A percentile compares a stretch with the other conserved stretches of the same genome.
Conservation (phyloP, 2,113 vertebrate species). For the Ochotona curzoniae region DNA sequence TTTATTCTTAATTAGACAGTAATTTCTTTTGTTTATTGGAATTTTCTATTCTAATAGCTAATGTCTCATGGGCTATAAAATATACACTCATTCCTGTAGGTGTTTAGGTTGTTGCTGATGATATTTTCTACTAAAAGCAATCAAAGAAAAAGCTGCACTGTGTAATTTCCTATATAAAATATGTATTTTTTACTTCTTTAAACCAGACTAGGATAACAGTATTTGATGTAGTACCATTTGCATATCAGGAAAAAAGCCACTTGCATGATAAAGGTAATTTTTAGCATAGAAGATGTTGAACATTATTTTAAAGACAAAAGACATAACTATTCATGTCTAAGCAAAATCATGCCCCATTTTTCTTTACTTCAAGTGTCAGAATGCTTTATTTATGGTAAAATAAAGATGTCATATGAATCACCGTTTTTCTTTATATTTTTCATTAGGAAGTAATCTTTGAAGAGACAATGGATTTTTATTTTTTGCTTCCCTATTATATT, state of each 20-base stretch:
- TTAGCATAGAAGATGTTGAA: slow-evolving; percentile 20
- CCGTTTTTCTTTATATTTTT: neutral
- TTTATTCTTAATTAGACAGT: slow-evolving; percentile 3
- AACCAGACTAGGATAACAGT: slow-evolving; percentile 37
- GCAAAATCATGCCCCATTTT: slow-evolving; percentile 42
- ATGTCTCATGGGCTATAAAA: slow-evolving; percentile 52
- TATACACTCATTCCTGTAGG: slow-evolving; percentile 38
- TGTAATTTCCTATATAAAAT: slow-evolving; percentile 14
- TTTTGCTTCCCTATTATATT: neutral
- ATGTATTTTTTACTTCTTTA: slow-evolving; percentile 47
- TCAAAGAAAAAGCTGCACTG: slow-evolving; percentile 33
- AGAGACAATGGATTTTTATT: neutral
- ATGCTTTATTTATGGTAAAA: neutral
- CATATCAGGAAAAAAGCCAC: slow-evolving; percentile 27
- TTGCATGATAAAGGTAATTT: slow-evolving; percentile 20
- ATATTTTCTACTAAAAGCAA: slow-evolving; percentile 42
- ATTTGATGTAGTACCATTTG: neutral
- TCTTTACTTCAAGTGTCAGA: neutral
- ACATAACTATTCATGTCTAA: slow-evolving; percentile 6
- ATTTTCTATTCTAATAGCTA: slow-evolving; percentile 44
- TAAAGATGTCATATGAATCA: neutral
- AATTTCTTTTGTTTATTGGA: slow-evolving; percentile 45
- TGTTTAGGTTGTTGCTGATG: slow-evolving; percentile 45
- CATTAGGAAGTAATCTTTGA: neutral
- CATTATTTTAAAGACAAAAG: slow-evolving; percentile 8